Conservation (phyloP, 2,113 vertebrate genomes). For the Perca schrenkii region DNA sequence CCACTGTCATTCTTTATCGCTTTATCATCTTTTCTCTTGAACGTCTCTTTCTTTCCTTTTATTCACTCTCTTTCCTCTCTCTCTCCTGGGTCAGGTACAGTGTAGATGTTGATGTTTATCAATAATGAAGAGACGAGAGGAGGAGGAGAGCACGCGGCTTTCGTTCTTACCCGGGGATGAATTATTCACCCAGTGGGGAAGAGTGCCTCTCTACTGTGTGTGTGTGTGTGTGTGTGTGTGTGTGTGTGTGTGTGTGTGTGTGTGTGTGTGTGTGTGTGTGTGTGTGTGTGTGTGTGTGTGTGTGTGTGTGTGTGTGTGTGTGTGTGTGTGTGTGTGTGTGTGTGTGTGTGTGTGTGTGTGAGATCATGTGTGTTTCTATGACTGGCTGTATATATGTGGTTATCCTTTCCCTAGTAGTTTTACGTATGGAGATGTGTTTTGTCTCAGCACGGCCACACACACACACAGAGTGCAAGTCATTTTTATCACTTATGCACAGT, state of each 20-base stretch:
- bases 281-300: too few relatives aligned
- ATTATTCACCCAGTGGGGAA: slow-evolving; percentile 79
- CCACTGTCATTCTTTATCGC: slow-evolving; percentile 3
- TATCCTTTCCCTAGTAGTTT: slow-evolving; percentile 51
- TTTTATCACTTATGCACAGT: neutral
- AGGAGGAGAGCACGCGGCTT: slow-evolving; percentile 69
- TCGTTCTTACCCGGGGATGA: slow-evolving; percentile 72
- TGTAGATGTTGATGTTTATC: slow-evolving; percentile 83
- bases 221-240: neutral
- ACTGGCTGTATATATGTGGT: slow-evolving; percentile 25
- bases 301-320: too few relatives aligned
- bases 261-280: neutral
- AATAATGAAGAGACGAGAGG: slow-evolving; percentile 82
- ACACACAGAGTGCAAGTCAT: neutral
- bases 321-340: too few relatives aligned
- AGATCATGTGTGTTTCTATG: too few relatives aligned
- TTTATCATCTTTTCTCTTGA: slow-evolving; percentile 6
- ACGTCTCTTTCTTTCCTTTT: neutral
- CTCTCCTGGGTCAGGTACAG: slow-evolving; percentile 76
- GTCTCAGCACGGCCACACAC: slow-evolving; percentile 32
- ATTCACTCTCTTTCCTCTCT: neutral
- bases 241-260: neutral
- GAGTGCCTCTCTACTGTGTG: slow-evolving; percentile 52
- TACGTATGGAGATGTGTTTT: slow-evolving; percentile 41
- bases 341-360: too few relatives aligned